Evolutionary conservation across 2,888 invertebrate genomes (phyloP).

Genomic region (Luperina nickerlii): DNA sequence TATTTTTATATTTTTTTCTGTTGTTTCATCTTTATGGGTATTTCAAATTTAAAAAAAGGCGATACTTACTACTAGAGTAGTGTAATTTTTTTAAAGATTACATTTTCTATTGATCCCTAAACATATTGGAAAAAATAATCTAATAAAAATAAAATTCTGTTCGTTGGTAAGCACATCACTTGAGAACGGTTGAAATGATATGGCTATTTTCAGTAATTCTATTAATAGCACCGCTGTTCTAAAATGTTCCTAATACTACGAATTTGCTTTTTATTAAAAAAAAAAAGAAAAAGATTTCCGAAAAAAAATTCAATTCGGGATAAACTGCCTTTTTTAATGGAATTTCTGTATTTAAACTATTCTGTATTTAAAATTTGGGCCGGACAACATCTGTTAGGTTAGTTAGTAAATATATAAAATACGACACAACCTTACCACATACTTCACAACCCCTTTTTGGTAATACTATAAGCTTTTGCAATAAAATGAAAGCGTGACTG

Average conservation of each 20-base stretch:
- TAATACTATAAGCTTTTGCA: background rate
- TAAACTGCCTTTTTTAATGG: background rate
- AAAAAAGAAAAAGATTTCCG: background rate
- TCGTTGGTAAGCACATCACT: background rate
- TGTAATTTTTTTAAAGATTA: background rate
- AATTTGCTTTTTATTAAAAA: background rate
- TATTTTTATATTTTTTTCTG: background rate
- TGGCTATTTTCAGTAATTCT: too few relatives aligned
- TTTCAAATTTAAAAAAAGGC: background rate
- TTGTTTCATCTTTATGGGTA: too few relatives aligned
- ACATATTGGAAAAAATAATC: background rate
- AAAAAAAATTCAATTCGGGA: background rate
- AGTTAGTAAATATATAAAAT: background rate
- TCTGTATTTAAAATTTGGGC: background rate
- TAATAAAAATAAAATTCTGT: background rate
- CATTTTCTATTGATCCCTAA: background rate
- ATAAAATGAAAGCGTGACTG: constrained; percentile 10
- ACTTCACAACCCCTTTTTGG: background rate
- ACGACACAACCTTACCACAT: background rate
- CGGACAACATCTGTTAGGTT: background rate
- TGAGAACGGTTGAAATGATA: background rate
- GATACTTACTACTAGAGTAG: background rate
- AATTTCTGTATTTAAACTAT: background rate
- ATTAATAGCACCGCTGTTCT: background rate
- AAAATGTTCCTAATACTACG: background rate